Evolutionary conservation across 2,797 vertebrate species (phyloP).

Genomic region (Muscicapa comitata): DNA sequence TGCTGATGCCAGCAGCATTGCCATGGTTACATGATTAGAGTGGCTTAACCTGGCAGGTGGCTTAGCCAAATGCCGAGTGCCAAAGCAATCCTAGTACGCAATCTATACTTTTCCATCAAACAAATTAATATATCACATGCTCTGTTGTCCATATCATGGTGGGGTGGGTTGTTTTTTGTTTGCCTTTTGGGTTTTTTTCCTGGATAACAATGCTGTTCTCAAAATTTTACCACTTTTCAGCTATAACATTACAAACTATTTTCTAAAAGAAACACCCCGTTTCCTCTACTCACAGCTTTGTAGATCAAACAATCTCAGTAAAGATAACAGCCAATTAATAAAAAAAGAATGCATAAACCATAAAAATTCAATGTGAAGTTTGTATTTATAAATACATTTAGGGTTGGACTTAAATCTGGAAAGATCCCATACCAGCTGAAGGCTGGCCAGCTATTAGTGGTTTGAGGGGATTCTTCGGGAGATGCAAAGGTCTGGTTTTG

Average conservation of each 20-base stretch:
- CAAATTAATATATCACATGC: background rate
- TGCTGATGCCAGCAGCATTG: background rate
- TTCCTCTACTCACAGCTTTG: background rate
- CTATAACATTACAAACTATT: background rate
- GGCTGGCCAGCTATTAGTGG: background rate
- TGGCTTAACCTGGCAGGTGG: conserved; percentile 56
- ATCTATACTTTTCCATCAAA: background rate
- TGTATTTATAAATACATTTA: background rate
- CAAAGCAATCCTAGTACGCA: background rate
- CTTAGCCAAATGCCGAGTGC: background rate
- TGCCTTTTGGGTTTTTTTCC: rapidly evolving
- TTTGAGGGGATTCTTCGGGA: background rate
- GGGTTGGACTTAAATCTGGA: background rate
- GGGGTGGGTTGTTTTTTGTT: background rate
- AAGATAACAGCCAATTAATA: background rate
- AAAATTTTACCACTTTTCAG: background rate
- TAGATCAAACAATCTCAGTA: background rate
- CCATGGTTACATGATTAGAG: conserved; percentile 49
- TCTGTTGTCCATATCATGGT: background rate
- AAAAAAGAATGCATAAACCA: background rate
- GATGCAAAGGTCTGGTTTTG: background rate
- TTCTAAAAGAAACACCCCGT: background rate
- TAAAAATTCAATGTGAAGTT: background rate
- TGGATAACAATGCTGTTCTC: background rate
- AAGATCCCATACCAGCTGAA: background rate